Percentiles rank a stretch among this genome's conserved stretches.
phyloP scores from a whole-genome alignment of 2,113 vertebrate genomes.

The Scortum barcoo region DNA sequence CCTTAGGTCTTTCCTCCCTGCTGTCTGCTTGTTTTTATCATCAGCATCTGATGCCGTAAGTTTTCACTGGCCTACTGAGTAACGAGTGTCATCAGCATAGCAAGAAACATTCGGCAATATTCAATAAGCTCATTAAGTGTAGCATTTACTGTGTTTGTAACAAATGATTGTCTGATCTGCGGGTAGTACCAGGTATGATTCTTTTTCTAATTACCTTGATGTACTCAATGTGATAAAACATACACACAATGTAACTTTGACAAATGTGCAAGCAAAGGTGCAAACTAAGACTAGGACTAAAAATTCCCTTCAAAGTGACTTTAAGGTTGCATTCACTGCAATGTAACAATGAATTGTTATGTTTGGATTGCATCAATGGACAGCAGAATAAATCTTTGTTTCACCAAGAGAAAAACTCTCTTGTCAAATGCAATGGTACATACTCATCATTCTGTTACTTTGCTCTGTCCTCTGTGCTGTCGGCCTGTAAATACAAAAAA shows the following conservation, averaged over 20 bases:
- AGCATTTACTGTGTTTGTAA: constrained; percentile 17
- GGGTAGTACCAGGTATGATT: constrained; percentile 37
- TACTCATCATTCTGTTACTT: background rate
- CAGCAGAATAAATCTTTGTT: constrained; percentile 40
- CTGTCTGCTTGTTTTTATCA: constrained; percentile 22
- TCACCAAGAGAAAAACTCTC: constrained; percentile 30
- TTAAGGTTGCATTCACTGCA: constrained; percentile 87
- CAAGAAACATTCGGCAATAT: background rate
- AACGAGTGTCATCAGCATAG: constrained; percentile 17
- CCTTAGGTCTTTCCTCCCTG: background rate
- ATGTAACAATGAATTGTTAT: constrained; percentile 85
- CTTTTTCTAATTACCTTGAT: constrained; percentile 14
- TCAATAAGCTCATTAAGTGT: constrained; percentile 17
- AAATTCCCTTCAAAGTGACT: constrained; percentile 82
- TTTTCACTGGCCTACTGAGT: constrained; percentile 20
- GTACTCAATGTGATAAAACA: constrained; percentile 43
- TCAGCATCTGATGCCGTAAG: constrained; percentile 7
- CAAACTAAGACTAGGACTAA: too few species aligned
- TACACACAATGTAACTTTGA: constrained; percentile 40
- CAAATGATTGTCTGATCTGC: constrained; percentile 56
- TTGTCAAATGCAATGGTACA: background rate
- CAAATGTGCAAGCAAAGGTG: constrained; percentile 67
- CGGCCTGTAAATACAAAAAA: constrained; percentile 61
- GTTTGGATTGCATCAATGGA: constrained; percentile 85
- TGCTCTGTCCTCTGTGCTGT: constrained; percentile 37